Conservation (phyloP, 2,113 vertebrate genomes). For the Megaleporinus macrocephalus region DNA sequence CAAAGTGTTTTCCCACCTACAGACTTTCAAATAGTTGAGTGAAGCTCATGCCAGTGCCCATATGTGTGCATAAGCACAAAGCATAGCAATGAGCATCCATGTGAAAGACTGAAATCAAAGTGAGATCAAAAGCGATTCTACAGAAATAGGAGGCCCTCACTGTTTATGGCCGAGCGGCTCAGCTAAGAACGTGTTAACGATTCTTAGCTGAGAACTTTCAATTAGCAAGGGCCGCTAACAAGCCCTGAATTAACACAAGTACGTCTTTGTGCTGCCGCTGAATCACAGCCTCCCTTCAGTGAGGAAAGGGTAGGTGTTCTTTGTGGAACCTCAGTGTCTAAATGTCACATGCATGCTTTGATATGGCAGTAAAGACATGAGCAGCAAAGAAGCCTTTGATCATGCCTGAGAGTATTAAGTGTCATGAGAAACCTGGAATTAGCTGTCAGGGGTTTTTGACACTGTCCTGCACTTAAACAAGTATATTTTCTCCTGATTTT, state of each 20-base stretch:
- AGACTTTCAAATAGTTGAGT: too few species aligned
- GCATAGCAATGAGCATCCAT: too few species aligned
- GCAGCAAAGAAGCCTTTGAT: conserved; percentile 9
- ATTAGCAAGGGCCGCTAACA: conserved; percentile 26
- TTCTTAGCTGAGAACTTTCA: too few species aligned
- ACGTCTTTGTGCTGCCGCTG: background rate
- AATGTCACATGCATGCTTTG: background rate
- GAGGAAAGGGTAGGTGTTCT: background rate
- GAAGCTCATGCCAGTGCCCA: background rate
- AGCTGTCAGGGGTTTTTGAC: background rate
- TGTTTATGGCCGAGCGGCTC: background rate
- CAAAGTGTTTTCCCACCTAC: too few species aligned
- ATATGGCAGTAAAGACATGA: background rate
- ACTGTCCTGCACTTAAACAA: background rate
- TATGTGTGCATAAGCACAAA: too few species aligned
- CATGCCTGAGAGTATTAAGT: background rate
- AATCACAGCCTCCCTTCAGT: background rate
- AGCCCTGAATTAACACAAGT: conserved; percentile 20
- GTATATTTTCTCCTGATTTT: background rate
- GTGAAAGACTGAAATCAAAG: background rate
- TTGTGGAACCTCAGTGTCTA: background rate
- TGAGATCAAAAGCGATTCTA: background rate
- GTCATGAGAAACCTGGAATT: background rate
- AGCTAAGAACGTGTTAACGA: conserved; percentile 40
- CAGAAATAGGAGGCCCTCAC: background rate